Evolutionary conservation across 1,140 invertebrate genomes (phyloP), one percentile per base, ranked within the genome.

Genomic region (Ceratosolen solmsi): DNA sequence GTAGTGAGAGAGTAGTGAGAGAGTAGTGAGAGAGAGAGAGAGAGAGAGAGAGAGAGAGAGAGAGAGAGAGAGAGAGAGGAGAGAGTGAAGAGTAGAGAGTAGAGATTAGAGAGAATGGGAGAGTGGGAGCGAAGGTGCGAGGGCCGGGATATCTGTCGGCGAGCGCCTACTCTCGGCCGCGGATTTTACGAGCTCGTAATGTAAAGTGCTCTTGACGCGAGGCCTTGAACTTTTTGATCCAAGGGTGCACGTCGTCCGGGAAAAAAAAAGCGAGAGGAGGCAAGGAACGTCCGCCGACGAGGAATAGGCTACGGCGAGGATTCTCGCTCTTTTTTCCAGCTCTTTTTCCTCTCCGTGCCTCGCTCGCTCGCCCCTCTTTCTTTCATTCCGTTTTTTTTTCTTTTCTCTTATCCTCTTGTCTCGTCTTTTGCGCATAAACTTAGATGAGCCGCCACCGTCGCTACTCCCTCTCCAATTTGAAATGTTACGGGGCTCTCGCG

Each of bases 151-250:
- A 9, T 54, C 36, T 36, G 60, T 54, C 30, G 20, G 38, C 27
- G 25, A 63, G 33, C 51, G 71, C 22, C 58, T 30, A 38, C 46
- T 58, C 33, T 54, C 58, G 41, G 73, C 63, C 25, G 58, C 65
- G 83, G 72, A 84, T 84, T 84, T 84, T 84, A 84, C 83, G 82
- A 84, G 74, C 79, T 82, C 82, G 78, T 84, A 82, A 77, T 63
- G 73, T 75, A 83, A 82, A 83, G 65, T 56, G 73, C 38, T 82
- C 65, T 60, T 36, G 73, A 27, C 76, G 25, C 33, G 51, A 51
- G 72, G n/a, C 68, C 84, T 85, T 82, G 83, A 84, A 84, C 84
- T 81, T 75, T 81, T 81, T 75, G 41, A 81, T 75, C 72, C 72
- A 33, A 75, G 79, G 60, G 60, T 81, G 79, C 49, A 30, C 46